Evolutionary conservation across 1,140 invertebrate species (phyloP), one percentile per base, ranked within the genome.

Genomic region (Apis florea): DNA sequence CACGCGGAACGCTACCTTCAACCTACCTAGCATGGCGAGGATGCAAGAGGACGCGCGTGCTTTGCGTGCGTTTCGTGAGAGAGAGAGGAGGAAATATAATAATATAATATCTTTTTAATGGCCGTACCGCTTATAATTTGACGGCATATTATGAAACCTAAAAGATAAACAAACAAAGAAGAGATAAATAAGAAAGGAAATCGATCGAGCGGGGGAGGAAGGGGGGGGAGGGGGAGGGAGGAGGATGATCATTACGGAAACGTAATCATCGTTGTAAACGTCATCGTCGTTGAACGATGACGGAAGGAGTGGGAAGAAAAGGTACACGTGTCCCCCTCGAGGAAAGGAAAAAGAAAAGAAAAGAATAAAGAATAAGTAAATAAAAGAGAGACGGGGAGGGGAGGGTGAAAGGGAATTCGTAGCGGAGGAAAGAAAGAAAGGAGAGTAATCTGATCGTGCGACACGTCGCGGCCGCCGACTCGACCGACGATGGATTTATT

Each of bases 41-140:
- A 88, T 82, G 88, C 82, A 83, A 83, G 77, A 88, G n/a, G n/a
- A 68, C 58, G 56, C 67, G 61, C 83, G 84, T 88, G 84, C 87
- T 68, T n/a, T 87, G 84, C 83, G 85, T 90, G 85, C 91, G n/a
- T n/a, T n/a, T n/a, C n/a, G n/a, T n/a, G n/a, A n/a, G 84, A 53
- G 70, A 72, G 85, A 61, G 79, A 89, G 85, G 68, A 82, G 82
- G 86, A 87, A 85, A 83, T 88, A 90, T 87, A 90, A 89, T n/a
- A n/a, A n/a, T n/a, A n/a, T n/a, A n/a, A n/a, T n/a, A n/a, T n/a
- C n/a, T 71, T 90, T 90, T 85, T 89, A 91, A 82, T 91, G 82
- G 85, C 90, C 93, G 91, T 93, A 93, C 93, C 93, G 92, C 92
- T 93, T 93, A 92, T 93, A 93, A 93, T 92, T 93, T 90, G 92